Conservation (phyloP, 2,888 invertebrate genomes). For the Noctuana brunneofusca region DNA sequence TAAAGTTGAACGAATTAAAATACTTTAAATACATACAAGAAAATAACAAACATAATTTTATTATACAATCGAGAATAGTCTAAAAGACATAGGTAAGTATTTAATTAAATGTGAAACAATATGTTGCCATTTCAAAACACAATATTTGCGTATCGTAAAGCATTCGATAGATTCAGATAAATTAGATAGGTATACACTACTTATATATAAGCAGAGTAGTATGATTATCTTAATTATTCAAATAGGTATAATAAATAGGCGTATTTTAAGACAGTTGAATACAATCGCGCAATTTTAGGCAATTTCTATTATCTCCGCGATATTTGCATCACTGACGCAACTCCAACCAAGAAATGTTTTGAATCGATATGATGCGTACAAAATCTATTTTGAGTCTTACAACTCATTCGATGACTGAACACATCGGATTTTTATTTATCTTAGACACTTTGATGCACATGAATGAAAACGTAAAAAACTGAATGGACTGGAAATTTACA, state of each 20-base stretch:
- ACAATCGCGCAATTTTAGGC: neutral
- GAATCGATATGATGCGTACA: constrained; percentile 8
- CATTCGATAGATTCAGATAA: too few relatives aligned
- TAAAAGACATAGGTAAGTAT: neutral
- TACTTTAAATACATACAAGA: neutral
- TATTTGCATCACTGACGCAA: neutral
- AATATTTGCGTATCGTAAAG: too few relatives aligned
- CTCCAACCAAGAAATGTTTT: neutral
- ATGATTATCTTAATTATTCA: too few relatives aligned
- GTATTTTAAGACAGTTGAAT: too few relatives aligned
- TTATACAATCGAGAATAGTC: neutral
- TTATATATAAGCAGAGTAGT: too few relatives aligned
- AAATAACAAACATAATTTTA: neutral
- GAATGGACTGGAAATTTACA: neutral
- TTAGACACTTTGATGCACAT: constrained; percentile 1
- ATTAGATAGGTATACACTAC: too few relatives aligned
- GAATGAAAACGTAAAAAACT: neutral
- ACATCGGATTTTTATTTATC: constrained; percentile 13
- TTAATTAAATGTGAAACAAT: neutral
- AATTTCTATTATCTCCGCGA: neutral
- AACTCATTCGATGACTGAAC: constrained; percentile 17
- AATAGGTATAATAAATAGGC: too few relatives aligned
- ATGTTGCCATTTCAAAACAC: too few relatives aligned
- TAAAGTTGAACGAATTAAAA: constrained; percentile 2
- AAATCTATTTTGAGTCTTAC: constrained; percentile 13